Percentiles rank a stretch among this genome's conserved stretches.
Evolutionary conservation across 2,888 invertebrate genomes (phyloP).

Genomic region (Gymnosoma rotundatum): DNA sequence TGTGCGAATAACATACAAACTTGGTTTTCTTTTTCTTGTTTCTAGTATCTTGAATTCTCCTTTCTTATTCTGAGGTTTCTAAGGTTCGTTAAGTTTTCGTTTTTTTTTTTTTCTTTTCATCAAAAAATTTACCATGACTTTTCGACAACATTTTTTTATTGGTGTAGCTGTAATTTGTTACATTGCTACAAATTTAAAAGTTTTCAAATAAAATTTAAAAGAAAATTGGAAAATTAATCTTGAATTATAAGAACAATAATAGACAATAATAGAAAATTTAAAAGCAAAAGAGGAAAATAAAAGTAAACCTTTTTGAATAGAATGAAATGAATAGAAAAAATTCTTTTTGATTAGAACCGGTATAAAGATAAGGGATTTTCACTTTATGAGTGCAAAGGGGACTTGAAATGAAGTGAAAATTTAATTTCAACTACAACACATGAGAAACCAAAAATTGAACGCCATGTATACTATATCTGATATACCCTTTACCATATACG

Average conservation of each 20-base stretch:
- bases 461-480: no score
- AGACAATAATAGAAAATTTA: background rate
- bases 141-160: background rate
- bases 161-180: constrained; percentile 11
- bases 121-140: background rate
- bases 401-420: no score
- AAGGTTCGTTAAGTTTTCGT: constrained; percentile 45
- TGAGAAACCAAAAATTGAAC: no score
- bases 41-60: background rate
- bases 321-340: no score
- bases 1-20: background rate
- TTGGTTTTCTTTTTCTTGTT: background rate
- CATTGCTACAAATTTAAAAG: constrained; percentile 57
- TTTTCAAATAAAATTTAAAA: constrained; percentile 67
- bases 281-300: background rate
- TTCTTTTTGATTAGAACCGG: no score
- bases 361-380: no score
- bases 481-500: no score
- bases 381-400: no score
- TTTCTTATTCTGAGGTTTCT: constrained; percentile 19
- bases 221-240: constrained; percentile 62
- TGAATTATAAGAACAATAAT: constrained; percentile 35
- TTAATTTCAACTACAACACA: no score
- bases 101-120: constrained; percentile 1
- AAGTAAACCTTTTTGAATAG: background rate